Evolutionary conservation across 37 sponge, comb jelly and placozoan species (phyloP).

Genomic region (Mnemiopsis leidyi): DNA sequence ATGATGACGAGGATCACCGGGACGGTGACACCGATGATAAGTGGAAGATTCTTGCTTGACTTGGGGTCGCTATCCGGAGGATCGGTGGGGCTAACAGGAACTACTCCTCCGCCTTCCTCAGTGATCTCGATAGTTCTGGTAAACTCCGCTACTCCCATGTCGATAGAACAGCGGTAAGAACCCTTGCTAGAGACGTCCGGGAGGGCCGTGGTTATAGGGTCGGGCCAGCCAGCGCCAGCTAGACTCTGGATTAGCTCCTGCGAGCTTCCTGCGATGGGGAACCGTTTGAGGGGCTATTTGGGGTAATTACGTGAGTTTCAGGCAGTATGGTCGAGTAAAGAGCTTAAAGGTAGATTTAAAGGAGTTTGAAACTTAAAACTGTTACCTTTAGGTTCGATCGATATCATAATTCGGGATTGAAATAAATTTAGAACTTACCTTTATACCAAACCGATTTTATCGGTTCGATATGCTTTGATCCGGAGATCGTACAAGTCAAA

Average conservation of each 20-base stretch:
- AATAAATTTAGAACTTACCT: too few relatives aligned
- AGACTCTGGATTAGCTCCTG: constrained; percentile 27
- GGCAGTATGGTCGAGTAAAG: too few relatives aligned
- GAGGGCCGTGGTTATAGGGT: neutral
- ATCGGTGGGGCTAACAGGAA: neutral
- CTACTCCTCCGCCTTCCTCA: neutral
- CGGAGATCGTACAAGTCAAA: neutral
- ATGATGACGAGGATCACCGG: neutral
- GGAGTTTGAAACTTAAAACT: too few relatives aligned
- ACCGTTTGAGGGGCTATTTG: neutral
- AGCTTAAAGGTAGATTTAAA: too few relatives aligned
- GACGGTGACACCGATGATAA: constrained; percentile 21
- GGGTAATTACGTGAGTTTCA: neutral
- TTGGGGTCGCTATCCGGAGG: neutral
- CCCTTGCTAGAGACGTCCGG: neutral
- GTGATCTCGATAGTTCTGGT: constrained; percentile 8
- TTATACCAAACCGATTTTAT: neutral
- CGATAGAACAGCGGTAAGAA: neutral
- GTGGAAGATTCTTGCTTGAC: neutral
- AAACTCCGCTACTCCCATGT: constrained; percentile 12
- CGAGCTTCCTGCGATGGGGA: neutral
- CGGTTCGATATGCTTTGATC: neutral
- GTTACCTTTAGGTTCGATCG: too few relatives aligned
- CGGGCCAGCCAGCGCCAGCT: constrained; percentile 11
- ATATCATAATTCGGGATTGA: too few relatives aligned